Base-by-base conservation (phyloP, 2,797 vertebrate species). In the Gymnopithys bicolor region DNA sequence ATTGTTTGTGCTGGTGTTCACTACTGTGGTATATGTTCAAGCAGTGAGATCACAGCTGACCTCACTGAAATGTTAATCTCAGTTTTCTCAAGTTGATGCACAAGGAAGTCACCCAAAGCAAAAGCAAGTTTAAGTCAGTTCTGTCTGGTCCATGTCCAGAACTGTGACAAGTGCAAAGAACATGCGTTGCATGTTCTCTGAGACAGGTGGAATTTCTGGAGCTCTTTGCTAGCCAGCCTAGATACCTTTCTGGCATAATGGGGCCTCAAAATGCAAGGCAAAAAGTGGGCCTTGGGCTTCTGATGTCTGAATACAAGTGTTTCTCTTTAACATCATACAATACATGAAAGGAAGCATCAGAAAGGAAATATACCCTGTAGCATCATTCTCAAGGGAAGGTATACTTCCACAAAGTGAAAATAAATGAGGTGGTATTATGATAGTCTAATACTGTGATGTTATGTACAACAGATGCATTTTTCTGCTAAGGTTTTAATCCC, bases 351-450 rank as follows among this genome's bases (percentile, higher is more conserved):
- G 51, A 87, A 94, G 51, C 63, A 74, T 74, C 79, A 85, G 86
- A 76, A 94, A 95, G 94, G 92, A 94, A 93, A 89, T 52, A 82
- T 74, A 89, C 79, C 46, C 46, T 62, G 66, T 55, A 93, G 84
- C 69, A 71, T 58, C 79, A 55, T 32, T 94, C 90, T 78, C 64
- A n/a, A 81, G 80, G 87, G 93, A 97, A 95, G 32, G 33, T 75
- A 59, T 73, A 46, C 75, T 88, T 95, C 43, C 67, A 79, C 74
- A 90, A 96, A 97, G 95, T 84, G 59, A 97, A 97, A 97, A 96
- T 95, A 95, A 95, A 95, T 87, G 82, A 94, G 80, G 93, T 93
- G n/a, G 69, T 86, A 89, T 95, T 92, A 93, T 73, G 70, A 73
- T 75, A 87, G 84, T 91, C 77, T 94, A 94, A 95, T 73, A 79